Evolutionary conservation across 2,797 vertebrate genomes (phyloP).

Genomic region (Sebastes elongatus): DNA sequence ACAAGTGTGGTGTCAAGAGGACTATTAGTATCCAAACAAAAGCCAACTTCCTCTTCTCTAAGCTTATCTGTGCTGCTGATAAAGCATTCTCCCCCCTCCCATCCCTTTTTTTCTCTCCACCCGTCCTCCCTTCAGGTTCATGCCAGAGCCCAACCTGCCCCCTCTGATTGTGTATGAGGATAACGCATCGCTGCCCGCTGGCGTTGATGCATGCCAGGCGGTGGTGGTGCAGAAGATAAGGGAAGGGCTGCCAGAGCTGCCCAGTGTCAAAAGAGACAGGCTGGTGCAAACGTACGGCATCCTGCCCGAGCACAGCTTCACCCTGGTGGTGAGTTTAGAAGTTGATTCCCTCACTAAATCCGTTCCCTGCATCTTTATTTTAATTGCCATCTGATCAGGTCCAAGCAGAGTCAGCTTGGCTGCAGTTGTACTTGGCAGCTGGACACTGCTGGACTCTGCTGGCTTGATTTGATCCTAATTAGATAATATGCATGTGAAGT

Average conservation of each 20-base stretch:
- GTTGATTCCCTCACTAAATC: neutral
- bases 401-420: neutral
- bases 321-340: slow-evolving; percentile 87
- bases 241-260: slow-evolving; percentile 90
- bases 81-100: neutral
- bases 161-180: slow-evolving; percentile 90
- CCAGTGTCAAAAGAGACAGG: slow-evolving; percentile 85
- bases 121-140: slow-evolving; percentile 84
- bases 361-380: slow-evolving; percentile 2
- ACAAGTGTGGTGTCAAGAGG: slow-evolving; percentile 21
- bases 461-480: slow-evolving; percentile 16
- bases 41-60: neutral
- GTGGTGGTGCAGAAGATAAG: slow-evolving; percentile 89
- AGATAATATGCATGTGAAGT: neutral
- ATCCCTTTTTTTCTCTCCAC: neutral
- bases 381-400: slow-evolving; percentile 25
- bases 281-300: slow-evolving; percentile 88
- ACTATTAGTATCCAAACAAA: slow-evolving; percentile 37
- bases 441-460: neutral
- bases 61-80: slow-evolving; percentile 41
- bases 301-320: slow-evolving; percentile 92
- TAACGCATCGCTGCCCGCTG: slow-evolving; percentile 81
- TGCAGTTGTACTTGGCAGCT: slow-evolving; percentile 17
- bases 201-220: slow-evolving; percentile 81
- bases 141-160: slow-evolving; percentile 98